Evolutionary conservation across 2,888 invertebrate species (phyloP), one percentile per base, ranked within the genome.

Genomic region (Amiota communis): DNA sequence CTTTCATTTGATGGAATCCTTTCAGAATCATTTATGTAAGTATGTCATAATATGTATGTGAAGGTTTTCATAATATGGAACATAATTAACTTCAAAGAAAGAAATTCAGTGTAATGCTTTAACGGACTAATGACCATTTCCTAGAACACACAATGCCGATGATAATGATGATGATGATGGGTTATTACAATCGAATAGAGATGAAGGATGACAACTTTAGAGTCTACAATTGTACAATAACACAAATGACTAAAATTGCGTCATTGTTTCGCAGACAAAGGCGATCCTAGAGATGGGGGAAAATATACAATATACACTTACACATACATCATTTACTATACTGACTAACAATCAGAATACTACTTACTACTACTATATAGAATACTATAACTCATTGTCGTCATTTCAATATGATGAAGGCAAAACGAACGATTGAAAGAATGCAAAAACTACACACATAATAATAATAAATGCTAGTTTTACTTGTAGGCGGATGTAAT

Each of bases 401-500:
- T 36, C 36, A 36, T n/a, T 53, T 12, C 53, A 53, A 53, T n/a
- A 53, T 53, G 13, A 53, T 53, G 53, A n/a, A n/a, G 53, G 12
- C 53, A 53, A 53, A 12, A 53, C 1, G 13, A 12, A n/a, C 23
- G 61, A n/a, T n/a, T n/a, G n/a, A 36, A 36, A 36, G 36, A 36
- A 6, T 6, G 36, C 2, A 36, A 36, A 6, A 36, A 6, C 3
- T 13, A 36, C 23, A 23, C 20, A 10, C n/a, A 63, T 36, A 63
- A 23, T 63, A 65, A 65, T 48, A 15, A 49, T 17, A 48, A 63
- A 15, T 65, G 65, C 67, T 51, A 17, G 15, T 53, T 51, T 53
- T 53, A 51, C 51, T 23, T 68, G 67, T 68, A 23, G 67, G 67
- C 67, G 67, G 67, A 23, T 68, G 48, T 53, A 68, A 68, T 68